A percentile compares a stretch with the other conserved stretches of the same genome.
Evolutionary conservation across 2,888 invertebrate genomes (phyloP).

Genomic region (Drosophila mimica): DNA sequence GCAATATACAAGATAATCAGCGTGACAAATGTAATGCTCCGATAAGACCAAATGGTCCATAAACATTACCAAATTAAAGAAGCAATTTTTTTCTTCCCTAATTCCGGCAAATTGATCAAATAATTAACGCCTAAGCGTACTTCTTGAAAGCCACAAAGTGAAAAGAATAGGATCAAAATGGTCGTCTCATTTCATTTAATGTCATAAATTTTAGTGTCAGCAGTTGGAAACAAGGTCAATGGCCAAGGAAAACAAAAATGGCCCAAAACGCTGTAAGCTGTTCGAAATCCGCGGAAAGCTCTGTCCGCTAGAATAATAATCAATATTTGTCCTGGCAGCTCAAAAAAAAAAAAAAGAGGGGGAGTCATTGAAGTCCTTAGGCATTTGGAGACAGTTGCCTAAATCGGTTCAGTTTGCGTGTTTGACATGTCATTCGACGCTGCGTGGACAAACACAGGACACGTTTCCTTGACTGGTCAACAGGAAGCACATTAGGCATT

Average conservation of each 20-base stretch:
- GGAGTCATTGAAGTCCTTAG: background rate
- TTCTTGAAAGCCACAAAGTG: conserved; percentile 27
- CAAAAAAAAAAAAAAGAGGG: background rate
- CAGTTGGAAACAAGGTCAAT: conserved; percentile 55
- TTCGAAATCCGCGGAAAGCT: conserved; percentile 66
- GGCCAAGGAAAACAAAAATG: conserved; percentile 46
- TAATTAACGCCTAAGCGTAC: conserved; percentile 54
- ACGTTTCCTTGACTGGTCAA: conserved; percentile 59
- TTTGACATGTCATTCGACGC: conserved; percentile 73
- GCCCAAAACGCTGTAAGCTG: conserved; percentile 47
- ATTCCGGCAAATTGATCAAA: conserved; percentile 55
- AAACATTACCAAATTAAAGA: conserved; percentile 15
- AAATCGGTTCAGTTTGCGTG: conserved; percentile 65
- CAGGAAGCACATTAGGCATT: conserved; percentile 76
- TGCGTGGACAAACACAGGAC: conserved; percentile 54
- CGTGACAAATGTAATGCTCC: conserved; percentile 56
- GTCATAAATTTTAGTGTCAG: conserved; percentile 46
- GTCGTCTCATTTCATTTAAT: conserved; percentile 57
- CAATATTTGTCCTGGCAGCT: conserved; percentile 58
- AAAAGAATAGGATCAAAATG: conserved; percentile 32
- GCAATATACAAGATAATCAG: conserved; percentile 55
- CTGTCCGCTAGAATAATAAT: conserved; percentile 66
- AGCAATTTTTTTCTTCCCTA: conserved; percentile 12
- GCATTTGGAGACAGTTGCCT: conserved; percentile 9
- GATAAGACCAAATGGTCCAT: conserved; percentile 20